phyloP scores from a whole-genome alignment of 1,140 invertebrate genomes.

The Lepidurus apus region DNA sequence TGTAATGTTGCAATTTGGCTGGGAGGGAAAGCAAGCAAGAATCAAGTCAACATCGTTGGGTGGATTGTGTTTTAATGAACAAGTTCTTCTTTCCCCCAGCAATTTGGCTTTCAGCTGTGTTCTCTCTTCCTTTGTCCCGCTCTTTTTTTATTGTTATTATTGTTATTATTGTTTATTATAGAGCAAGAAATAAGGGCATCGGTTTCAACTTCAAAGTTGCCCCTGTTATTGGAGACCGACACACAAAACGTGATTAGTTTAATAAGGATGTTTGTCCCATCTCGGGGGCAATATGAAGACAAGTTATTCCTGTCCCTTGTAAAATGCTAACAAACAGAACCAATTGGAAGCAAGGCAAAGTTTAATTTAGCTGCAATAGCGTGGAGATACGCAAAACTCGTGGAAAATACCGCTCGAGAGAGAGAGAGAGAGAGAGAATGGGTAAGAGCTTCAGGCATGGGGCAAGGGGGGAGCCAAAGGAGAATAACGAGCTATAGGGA shows the following conservation, averaged over 20 bases:
- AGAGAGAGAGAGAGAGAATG: too few species aligned
- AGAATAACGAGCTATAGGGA: too few species aligned
- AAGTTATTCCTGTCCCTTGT: background rate
- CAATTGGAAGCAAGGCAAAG: background rate
- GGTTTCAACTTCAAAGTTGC: too few species aligned
- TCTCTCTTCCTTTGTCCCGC: background rate
- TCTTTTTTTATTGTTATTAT: background rate
- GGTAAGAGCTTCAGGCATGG: too few species aligned
- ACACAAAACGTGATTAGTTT: background rate
- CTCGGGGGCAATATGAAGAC: background rate
- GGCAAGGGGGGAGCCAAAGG: too few species aligned
- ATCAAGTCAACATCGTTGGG: background rate
- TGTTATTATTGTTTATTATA: background rate
- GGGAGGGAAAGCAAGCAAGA: constrained; percentile 11
- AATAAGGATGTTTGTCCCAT: constrained; percentile 1
- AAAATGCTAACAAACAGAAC: background rate
- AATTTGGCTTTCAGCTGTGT: background rate
- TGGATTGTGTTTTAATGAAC: constrained; percentile 16
- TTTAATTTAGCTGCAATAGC: too few species aligned
- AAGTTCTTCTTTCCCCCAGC: background rate
- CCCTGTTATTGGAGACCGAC: background rate
- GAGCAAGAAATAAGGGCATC: too few species aligned
- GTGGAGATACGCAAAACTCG: too few species aligned
- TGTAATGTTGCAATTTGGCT: constrained; percentile 16
- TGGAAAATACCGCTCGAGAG: too few species aligned